phyloP scores from a whole-genome alignment of 2,113 vertebrate species.

The Grus americana region DNA sequence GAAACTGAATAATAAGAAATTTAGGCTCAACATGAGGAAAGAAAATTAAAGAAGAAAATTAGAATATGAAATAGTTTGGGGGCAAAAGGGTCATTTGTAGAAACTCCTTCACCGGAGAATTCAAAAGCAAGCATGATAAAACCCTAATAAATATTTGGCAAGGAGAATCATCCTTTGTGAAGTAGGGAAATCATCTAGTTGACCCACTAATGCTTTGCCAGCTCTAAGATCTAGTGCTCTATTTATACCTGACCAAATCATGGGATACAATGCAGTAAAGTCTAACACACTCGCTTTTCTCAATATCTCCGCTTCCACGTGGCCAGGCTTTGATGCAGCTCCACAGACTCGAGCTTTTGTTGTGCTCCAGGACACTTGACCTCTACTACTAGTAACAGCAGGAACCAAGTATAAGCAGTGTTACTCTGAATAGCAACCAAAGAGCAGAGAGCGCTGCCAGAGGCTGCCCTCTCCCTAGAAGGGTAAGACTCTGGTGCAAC shows the following conservation, averaged over 20 bases:
- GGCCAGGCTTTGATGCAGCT: not conserved
- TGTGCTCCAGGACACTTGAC: not conserved
- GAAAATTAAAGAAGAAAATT: conserved; percentile 2
- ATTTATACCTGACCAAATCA: not conserved
- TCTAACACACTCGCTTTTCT: rapidly evolving
- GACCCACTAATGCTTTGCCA: not conserved
- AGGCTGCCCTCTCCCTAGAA: not conserved
- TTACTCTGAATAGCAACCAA: not conserved
- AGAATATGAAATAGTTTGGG: not conserved
- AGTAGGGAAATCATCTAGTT: not conserved
- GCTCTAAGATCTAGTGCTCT: not conserved
- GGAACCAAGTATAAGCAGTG: not conserved
- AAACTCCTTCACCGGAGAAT: not conserved
- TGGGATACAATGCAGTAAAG: not conserved
- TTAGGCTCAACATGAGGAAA: not conserved
- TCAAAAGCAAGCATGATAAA: not conserved
- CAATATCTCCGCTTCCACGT: not conserved
- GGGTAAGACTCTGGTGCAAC: not conserved
- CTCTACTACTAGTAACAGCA: not conserved
- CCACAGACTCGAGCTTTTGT: not conserved
- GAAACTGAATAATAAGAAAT: not conserved
- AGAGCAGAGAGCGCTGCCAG: not conserved
- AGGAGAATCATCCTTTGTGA: not conserved
- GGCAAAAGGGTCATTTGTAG: not conserved
- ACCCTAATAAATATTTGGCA: not conserved